Base-by-base conservation (phyloP, 2,797 vertebrate species). In the Coregonus sp. region DNA sequence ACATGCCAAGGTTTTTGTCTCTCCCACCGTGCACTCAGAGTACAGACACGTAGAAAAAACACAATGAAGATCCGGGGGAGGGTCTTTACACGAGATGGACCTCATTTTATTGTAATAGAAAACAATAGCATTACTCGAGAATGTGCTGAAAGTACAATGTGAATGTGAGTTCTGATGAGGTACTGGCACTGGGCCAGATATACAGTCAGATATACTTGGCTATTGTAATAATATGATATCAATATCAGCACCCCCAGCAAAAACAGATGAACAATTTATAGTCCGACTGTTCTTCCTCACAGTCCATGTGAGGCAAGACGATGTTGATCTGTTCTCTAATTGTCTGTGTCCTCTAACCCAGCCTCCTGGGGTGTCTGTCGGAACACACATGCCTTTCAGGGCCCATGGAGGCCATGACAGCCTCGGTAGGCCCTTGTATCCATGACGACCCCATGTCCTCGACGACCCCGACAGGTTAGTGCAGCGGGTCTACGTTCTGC, bases 1-100 rank as follows among this genome's bases (percentile, higher is more conserved):
- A 92, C 87, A 93, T 78, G 25, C 81, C 86, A 82, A 87, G 87
- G 82, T 82, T 88, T 75, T 78, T 77, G 0, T 78, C 86, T 86
- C 78, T 78, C 86, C 74, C 70, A 14, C 51, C 76, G 25, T 87
- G 79, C 88, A 9, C 31, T 67, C 31, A 33, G 29, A 15, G 65
- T 33, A 35, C 65, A 67, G 31, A 3, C 65, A 16, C 1, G 15
- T 33, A 67, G 65, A 33, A 16, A 15, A 67, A 67, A 47, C 65
- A 67, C 15, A 7, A 25, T 67, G 20, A 67, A 33, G 31, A 33
- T 67, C 29, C 2, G 65, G 5, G 14, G 65, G 29, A 16, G 14
- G 31, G 29, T 33, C 7, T 61, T 15, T 14, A 67, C 40, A 47
- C 11, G 9, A 33, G 29, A 35, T 2, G 31, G 65, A 35, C 29